Evolutionary conservation across 2,888 invertebrate genomes (phyloP), one percentile per base, ranked within the genome.

Genomic region (Tanypteryx hageni): DNA sequence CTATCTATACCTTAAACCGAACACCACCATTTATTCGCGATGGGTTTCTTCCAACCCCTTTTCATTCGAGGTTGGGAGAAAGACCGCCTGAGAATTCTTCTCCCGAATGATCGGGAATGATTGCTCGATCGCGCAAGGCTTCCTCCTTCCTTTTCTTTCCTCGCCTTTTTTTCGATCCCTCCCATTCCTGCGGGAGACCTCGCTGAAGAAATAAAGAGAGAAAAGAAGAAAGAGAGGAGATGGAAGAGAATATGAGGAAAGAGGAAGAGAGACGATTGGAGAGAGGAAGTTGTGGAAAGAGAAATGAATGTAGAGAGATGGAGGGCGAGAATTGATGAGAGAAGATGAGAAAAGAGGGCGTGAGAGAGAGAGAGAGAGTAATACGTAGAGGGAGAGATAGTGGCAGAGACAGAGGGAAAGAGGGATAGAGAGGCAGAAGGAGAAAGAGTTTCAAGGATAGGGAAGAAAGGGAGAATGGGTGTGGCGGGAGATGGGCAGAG

Each of bases 401-500:
- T 3, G 44, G 44, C 3, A 44, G 44, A 44, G n/a, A n/a, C n/a
- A n/a, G n/a, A n/a, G n/a, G n/a, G n/a, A n/a, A n/a, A 44, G 44
- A 5, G 44, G 44, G 5, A 44, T 1, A 44, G 44, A 44, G 44
- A 44, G 44, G 5, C 3, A 44, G 44, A 44, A 44, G 18, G 83
- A n/a, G 76, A 11, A n/a, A 0, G 76, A 2, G 76, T n/a, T n/a
- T 27, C 22, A 18, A 56, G 11, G 83, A 44, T 44, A 44, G 83
- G 16, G 57, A 3, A 10, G 83, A 11, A 2, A n/a, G 9, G 57
- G 83, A 27, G 83, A n/a, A 64, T 64, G 64, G 13, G 83, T 83
- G 83, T 56, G 82, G 82, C 44, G 83, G 16, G 83, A 56, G 83
- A 57, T 44, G 82, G 83, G 57, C n/a, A 44, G 18, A 16, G 83